These are phyloP conservation scores for Sinonovacula constricta DNA, from an alignment of 1,140 invertebrate genomes.

Conservation along the genomic window DNA sequence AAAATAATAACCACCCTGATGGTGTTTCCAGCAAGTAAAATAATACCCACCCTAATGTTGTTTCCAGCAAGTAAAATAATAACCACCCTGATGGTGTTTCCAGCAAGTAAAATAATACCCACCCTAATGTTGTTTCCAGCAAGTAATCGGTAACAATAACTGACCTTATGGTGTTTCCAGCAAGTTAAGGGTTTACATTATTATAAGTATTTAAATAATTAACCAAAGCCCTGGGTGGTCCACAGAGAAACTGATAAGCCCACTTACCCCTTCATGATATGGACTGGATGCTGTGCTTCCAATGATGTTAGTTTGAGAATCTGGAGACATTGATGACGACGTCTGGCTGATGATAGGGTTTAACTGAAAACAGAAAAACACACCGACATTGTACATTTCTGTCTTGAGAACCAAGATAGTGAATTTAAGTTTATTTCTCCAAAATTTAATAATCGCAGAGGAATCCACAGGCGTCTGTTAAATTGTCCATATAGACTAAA, in stretches of 20 bases:
- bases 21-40: too few relatives aligned
- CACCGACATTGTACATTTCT: constrained; percentile 10
- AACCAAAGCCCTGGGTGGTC: neutral
- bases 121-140: too few relatives aligned
- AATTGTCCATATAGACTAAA: too few relatives aligned
- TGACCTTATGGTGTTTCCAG: too few relatives aligned
- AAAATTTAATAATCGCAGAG: neutral
- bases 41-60: too few relatives aligned
- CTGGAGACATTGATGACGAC: constrained; percentile 71
- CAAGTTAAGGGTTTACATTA: too few relatives aligned
- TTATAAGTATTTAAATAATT: too few relatives aligned
- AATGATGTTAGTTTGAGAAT: constrained; percentile 72
- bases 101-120: too few relatives aligned
- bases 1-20: too few relatives aligned
- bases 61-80: too few relatives aligned
- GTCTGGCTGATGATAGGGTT: constrained; percentile 71
- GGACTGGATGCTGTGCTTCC: constrained; percentile 72
- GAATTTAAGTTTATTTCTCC: neutral
- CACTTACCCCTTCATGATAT: constrained; percentile 71
- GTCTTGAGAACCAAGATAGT: neutral
- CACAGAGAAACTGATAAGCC: neutral
- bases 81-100: too few relatives aligned
- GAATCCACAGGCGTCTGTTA: neutral
- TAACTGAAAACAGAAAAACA: constrained; percentile 69
- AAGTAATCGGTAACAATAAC: too few relatives aligned